These are phyloP conservation scores for Chionoecetes opilio DNA, from an alignment of 1,140 invertebrate genomes.

Conservation along the genomic window DNA sequence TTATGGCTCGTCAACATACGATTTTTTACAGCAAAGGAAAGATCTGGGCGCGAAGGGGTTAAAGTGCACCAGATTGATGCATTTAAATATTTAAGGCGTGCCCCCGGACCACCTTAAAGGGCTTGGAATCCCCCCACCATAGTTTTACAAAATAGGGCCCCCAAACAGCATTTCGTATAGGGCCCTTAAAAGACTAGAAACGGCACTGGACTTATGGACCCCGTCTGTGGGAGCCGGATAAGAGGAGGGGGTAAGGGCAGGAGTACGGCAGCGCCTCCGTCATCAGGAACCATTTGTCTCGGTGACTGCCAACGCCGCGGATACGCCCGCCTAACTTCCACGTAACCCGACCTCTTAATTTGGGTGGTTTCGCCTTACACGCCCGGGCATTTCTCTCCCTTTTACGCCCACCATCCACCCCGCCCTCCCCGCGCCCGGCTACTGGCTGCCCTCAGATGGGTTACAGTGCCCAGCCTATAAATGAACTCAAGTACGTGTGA, in stretches of 20 bases:
- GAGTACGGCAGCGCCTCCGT: constrained; percentile 21
- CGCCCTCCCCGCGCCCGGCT: not conserved
- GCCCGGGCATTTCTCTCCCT: not conserved
- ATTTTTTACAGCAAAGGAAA: no score
- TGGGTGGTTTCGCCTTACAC: constrained; percentile 4
- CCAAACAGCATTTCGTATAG: no score
- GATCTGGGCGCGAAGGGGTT: no score
- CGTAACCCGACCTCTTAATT: constrained; percentile 28
- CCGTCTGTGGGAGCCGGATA: not conserved
- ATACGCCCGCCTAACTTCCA: constrained; percentile 16
- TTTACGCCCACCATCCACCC: not conserved
- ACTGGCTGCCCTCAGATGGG: not conserved
- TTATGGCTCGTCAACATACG: no score
- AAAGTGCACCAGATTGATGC: no score
- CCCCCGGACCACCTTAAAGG: no score
- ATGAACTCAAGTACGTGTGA: not conserved
- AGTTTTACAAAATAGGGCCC: no score
- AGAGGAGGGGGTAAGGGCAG: not conserved
- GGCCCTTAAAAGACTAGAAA: no score
- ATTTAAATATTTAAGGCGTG: no score
- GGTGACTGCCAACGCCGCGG: not conserved
- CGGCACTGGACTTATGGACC: not conserved
- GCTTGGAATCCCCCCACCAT: no score
- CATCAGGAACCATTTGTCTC: constrained; percentile 28
- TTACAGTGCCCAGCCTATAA: not conserved